phyloP scores from a whole-genome alignment of 2,888 invertebrate species.

The Drosophila emarginata region DNA sequence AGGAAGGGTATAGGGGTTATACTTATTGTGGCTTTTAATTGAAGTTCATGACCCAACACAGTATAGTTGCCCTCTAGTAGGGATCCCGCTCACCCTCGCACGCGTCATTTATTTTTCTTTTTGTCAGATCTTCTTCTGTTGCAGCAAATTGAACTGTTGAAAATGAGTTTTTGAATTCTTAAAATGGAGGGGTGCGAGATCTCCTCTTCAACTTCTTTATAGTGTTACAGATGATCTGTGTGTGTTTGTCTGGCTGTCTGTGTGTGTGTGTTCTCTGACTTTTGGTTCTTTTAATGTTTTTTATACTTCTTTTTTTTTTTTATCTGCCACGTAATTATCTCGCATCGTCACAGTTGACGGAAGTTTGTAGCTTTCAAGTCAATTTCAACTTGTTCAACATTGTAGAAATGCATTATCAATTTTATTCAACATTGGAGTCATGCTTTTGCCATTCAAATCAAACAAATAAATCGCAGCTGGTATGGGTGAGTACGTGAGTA shows the following conservation, averaged over 20 bases:
- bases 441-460: conserved; percentile 10
- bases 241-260: not conserved
- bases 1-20: conserved; percentile 5
- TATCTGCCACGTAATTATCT: conserved; percentile 50
- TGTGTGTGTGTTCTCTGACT: not conserved
- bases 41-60: conserved; percentile 68
- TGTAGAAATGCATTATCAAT: conserved; percentile 6
- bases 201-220: not conserved
- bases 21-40: conserved; percentile 53
- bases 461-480: not conserved
- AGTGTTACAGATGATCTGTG: not conserved
- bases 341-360: conserved; percentile 54
- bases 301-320: not conserved
- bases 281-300: not conserved
- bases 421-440: not conserved
- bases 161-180: conserved; percentile 40
- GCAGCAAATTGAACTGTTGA: conserved; percentile 55
- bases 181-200: conserved; percentile 28
- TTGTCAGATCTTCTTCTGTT: conserved; percentile 14
- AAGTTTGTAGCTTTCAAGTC: conserved; percentile 43
- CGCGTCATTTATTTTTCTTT: conserved; percentile 38
- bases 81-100: not conserved
- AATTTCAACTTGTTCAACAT: not conserved
- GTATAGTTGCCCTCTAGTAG: conserved; percentile 39
- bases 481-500: conserved; percentile 1